phyloP scores from a whole-genome alignment of 2,113 vertebrate species.

The Notothenia rossii region DNA sequence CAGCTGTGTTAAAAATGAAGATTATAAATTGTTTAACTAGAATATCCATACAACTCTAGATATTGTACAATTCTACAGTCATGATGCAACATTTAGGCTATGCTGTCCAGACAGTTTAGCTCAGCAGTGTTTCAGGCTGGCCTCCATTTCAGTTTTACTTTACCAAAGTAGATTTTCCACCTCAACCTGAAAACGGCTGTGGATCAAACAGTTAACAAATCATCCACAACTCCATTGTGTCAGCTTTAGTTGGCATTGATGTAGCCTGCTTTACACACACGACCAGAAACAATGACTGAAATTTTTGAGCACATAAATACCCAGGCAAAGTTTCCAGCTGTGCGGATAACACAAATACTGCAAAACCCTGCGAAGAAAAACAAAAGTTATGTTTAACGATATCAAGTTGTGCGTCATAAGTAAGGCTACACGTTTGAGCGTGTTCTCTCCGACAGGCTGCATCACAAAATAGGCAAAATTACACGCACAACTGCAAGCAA shows the following conservation, averaged over 20 bases:
- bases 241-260: background rate
- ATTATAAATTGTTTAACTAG: background rate
- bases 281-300: constrained; percentile 91
- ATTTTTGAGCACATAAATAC: constrained; percentile 74
- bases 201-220: background rate
- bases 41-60: background rate
- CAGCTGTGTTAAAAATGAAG: background rate
- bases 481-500: background rate
- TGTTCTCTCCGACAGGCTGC: background rate
- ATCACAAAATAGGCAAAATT: background rate
- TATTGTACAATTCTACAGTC: background rate
- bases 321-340: constrained; percentile 87
- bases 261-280: constrained; percentile 75
- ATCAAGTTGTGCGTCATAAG: background rate
- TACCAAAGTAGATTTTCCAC: background rate
- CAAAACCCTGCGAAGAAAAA: constrained; percentile 23
- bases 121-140: background rate
- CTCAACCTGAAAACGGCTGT: background rate
- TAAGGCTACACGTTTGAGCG: background rate
- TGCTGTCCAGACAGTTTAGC: background rate
- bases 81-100: background rate
- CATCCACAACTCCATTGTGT: background rate
- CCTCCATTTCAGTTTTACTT: background rate
- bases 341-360: constrained; percentile 66
- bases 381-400: background rate